Base-by-base conservation (phyloP, 2,113 vertebrate genomes). In the Gymnogyps californianus region DNA sequence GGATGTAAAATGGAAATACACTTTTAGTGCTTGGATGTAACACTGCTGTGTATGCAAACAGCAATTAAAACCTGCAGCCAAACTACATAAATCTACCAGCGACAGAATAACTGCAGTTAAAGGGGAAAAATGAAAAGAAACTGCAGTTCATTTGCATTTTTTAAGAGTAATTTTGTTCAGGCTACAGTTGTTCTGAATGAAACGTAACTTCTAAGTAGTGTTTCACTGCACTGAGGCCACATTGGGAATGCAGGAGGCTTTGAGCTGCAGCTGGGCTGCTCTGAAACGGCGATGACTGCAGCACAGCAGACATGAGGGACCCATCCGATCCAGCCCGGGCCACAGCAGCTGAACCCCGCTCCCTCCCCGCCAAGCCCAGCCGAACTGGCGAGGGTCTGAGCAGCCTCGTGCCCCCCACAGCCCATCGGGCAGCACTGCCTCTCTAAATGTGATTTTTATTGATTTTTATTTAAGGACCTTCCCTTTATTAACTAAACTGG, bases 11-110 rank as follows among this genome's bases (percentile, higher is more conserved):
- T 66, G 67, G 92, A 83, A 94, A 89, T 14, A 21, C 62, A 22
- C 32, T 79, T 79, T 81, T 25, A 71, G 55, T 19, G 81, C 81
- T 76, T 34, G 92, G 79, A 26, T 87, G 28, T 54, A 59, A 58
- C 87, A 58, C 38, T 25, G 83, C 83, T 47, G 76, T 18, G 88
- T 72, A 11, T 52, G 88, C 76, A 93, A 92, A 90, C 88, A 89
- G 92, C 96, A 94, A 94, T 95, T 93, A 97, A 95, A 94, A 83
- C 76, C 85, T 46, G 55, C 72, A 81, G 95, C 92, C 94, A 90
- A 77, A 36, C 16, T 4, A 15, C 92, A 67, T 96, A 66, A 95
- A 96, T 95, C 86, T 83, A 83, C 79, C 76, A 44, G 76, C 3
- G 51, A 92, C 85, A 44, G 64, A 70, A 26, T 31, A 93, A 96